Conservation (phyloP, 2,797 vertebrate genomes). For the Paedocypris micromegethes region DNA sequence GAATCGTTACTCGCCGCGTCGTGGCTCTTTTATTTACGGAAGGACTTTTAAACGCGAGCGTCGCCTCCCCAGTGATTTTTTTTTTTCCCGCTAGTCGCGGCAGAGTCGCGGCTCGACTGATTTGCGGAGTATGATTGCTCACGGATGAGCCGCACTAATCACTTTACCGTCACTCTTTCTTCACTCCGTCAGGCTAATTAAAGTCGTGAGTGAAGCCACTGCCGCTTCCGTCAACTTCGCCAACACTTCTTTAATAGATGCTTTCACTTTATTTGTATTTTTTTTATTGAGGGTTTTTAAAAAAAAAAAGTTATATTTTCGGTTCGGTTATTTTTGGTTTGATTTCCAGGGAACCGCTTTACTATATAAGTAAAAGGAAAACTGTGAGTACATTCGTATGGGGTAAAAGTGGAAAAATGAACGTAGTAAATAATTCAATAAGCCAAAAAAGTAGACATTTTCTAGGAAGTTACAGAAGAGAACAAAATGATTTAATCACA, state of each 20-base stretch:
- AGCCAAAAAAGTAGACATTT: no score
- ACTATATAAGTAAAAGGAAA: no score
- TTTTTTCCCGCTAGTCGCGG: not conserved
- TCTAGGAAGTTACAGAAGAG: no score
- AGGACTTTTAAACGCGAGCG: no score
- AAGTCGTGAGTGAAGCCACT: not conserved
- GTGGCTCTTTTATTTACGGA: not conserved
- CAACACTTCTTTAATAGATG: not conserved
- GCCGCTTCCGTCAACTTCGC: not conserved
- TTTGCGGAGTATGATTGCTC: slow-evolving; percentile 12
- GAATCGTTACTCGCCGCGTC: not conserved
- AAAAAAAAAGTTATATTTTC: no score
- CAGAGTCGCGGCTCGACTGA: not conserved
- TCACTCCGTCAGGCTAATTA: slow-evolving; percentile 27
- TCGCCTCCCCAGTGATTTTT: not conserved
- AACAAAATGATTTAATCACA: no score
- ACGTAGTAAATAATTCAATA: no score
- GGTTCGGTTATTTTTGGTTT: no score
- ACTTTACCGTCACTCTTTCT: slow-evolving; percentile 24
- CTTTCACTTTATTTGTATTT: not conserved
- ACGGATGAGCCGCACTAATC: slow-evolving; percentile 24
- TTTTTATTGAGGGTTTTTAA: no score
- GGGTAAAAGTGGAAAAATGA: no score
- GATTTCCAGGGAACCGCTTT: no score
- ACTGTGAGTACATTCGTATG: no score